Conservation (phyloP, 2,113 vertebrate species). For the Lophochroa leadbeateri region DNA sequence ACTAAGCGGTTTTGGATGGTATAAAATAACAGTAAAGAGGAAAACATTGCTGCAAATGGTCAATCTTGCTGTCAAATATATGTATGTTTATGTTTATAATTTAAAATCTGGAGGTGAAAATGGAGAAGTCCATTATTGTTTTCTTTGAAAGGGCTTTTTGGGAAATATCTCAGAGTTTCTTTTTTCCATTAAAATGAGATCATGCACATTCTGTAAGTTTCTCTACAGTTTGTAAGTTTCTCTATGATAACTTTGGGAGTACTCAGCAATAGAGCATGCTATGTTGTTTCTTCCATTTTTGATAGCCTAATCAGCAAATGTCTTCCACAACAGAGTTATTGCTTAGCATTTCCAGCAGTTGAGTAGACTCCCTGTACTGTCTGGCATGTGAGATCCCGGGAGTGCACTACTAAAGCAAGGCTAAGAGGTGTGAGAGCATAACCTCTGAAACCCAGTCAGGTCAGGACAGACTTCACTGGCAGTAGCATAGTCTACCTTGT, state of each 20-base stretch:
- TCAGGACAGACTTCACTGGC: neutral
- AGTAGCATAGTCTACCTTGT: neutral
- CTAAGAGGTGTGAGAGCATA: neutral
- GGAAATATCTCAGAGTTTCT: neutral
- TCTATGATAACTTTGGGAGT: slow-evolving; percentile 57
- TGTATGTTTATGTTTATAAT: slow-evolving; percentile 2
- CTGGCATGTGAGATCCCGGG: neutral
- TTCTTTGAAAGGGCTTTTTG: slow-evolving; percentile 31
- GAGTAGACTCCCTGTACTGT: neutral
- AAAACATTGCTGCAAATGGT: slow-evolving; percentile 28
- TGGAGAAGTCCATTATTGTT: slow-evolving; percentile 11
- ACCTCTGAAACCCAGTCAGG: neutral
- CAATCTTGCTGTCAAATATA: slow-evolving; percentile 31
- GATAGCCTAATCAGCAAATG: neutral
- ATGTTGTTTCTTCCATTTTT: slow-evolving; percentile 50
- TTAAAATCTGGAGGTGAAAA: slow-evolving; percentile 28
- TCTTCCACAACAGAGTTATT: neutral
- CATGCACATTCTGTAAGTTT: slow-evolving; percentile 68
- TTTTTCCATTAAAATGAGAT: slow-evolving; percentile 6
- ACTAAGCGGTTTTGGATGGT: neutral
- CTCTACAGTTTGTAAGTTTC: slow-evolving; percentile 60
- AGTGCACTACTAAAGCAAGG: neutral
- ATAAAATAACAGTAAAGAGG: slow-evolving; percentile 21
- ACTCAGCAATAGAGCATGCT: slow-evolving; percentile 64
- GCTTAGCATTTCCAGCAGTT: neutral